Evolutionary conservation across 2,888 invertebrate species (phyloP).

Genomic region (Yponomeuta malinellus): DNA sequence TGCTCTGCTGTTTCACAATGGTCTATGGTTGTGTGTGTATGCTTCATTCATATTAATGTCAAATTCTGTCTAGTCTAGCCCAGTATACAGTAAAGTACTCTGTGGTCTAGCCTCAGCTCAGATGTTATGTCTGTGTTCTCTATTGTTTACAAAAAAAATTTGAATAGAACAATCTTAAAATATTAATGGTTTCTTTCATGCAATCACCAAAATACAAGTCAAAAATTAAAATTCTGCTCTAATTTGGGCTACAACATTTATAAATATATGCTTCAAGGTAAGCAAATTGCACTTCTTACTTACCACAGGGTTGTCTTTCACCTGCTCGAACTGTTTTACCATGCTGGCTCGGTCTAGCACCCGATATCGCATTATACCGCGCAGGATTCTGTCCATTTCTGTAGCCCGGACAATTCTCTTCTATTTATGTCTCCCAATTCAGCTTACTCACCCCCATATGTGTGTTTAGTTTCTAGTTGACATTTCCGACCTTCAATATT

Average conservation of each 20-base stretch:
- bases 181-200: neutral
- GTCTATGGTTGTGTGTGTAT: too few relatives aligned
- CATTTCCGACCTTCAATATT: constrained; percentile 62
- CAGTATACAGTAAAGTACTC: too few relatives aligned
- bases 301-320: constrained; percentile 91
- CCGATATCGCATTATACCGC: constrained; percentile 93
- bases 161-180: too few relatives aligned
- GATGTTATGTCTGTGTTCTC: too few relatives aligned
- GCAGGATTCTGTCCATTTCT: constrained; percentile 89
- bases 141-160: too few relatives aligned
- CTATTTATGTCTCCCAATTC: constrained; percentile 15
- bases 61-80: too few relatives aligned
- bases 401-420: constrained; percentile 15
- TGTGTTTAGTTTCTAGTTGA: constrained; percentile 37
- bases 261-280: constrained; percentile 11
- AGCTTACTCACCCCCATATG: constrained; percentile 12
- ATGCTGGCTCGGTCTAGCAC: constrained; percentile 86
- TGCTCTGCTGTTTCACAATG: too few relatives aligned
- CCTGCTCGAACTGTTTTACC: constrained; percentile 94
- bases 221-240: neutral
- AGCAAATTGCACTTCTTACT: constrained; percentile 35
- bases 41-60: too few relatives aligned
- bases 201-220: neutral
- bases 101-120: too few relatives aligned
- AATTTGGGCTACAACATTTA: neutral